phyloP scores from a whole-genome alignment of 2,888 invertebrate genomes.

The Lithophane socia region DNA sequence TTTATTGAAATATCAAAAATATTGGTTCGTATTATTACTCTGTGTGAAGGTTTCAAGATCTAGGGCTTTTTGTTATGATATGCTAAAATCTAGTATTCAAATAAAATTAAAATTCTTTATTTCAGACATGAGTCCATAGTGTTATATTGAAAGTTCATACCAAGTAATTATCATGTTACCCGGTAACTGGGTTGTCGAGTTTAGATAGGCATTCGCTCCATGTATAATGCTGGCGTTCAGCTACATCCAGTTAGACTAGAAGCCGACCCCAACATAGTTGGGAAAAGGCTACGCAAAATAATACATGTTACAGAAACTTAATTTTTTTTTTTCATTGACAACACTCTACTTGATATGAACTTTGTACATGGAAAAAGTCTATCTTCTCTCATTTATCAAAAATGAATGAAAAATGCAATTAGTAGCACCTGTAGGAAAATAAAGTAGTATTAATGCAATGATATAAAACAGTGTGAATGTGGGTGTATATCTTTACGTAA shows the following conservation, averaged over 20 bases:
- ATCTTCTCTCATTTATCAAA: not conserved
- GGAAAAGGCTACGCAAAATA: not conserved
- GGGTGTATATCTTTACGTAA: too few relatives aligned
- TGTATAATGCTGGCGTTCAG: not conserved
- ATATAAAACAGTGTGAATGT: not conserved
- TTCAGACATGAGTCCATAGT: too few relatives aligned
- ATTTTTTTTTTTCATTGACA: not conserved
- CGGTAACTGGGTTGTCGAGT: too few relatives aligned
- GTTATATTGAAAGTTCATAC: too few relatives aligned
- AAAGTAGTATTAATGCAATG: not conserved
- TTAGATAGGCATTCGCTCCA: not conserved
- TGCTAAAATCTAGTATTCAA: too few relatives aligned
- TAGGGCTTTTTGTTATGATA: too few relatives aligned
- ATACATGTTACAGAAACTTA: not conserved
- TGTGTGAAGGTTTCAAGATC: not conserved
- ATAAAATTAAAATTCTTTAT: too few relatives aligned
- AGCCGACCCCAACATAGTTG: too few relatives aligned
- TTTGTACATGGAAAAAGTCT: not conserved
- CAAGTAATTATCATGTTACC: too few relatives aligned
- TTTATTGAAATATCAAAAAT: slow-evolving; percentile 23
- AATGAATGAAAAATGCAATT: not conserved
- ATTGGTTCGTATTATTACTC: not conserved
- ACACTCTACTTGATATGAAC: too few relatives aligned
- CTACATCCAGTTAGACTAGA: not conserved
- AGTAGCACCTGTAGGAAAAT: not conserved